These are phyloP conservation scores for Drosophila eohydei DNA, from an alignment of 2,888 invertebrate genomes.

Conservation along the genomic window DNA sequence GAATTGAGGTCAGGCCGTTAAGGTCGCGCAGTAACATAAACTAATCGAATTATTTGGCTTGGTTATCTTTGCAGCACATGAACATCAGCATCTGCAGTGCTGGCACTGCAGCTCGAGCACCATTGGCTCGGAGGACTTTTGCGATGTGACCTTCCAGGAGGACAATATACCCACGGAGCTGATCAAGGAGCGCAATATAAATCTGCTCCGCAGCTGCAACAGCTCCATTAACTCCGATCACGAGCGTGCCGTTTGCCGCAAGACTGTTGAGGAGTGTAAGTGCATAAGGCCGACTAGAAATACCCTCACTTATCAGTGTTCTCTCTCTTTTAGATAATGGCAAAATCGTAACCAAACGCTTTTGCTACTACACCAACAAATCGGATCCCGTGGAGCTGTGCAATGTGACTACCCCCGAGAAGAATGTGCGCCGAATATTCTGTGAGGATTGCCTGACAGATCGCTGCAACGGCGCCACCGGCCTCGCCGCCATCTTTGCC, in stretches of 20 bases:
- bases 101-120: constrained; percentile 84
- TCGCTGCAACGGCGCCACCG: constrained; percentile 76
- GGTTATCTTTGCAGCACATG: constrained; percentile 27
- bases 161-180: constrained; percentile 76
- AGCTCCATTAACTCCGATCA: constrained; percentile 82
- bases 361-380: constrained; percentile 84
- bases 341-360: constrained; percentile 80
- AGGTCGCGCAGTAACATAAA: constrained; percentile 35
- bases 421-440: constrained; percentile 77
- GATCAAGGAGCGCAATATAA: constrained; percentile 79
- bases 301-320: not conserved
- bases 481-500: constrained; percentile 48
- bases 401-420: constrained; percentile 76
- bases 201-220: constrained; percentile 77
- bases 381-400: constrained; percentile 81
- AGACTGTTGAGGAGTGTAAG: constrained; percentile 83
- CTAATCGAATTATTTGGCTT: constrained; percentile 16
- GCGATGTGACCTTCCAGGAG: constrained; percentile 80
- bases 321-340: constrained; percentile 72
- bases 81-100: constrained; percentile 73
- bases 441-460: constrained; percentile 82
- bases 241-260: constrained; percentile 82
- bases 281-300: not conserved
- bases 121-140: constrained; percentile 82
- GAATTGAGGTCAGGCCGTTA: constrained; percentile 40